Conservation (phyloP, 2,113 vertebrate genomes). For the Mobula birostris region DNA sequence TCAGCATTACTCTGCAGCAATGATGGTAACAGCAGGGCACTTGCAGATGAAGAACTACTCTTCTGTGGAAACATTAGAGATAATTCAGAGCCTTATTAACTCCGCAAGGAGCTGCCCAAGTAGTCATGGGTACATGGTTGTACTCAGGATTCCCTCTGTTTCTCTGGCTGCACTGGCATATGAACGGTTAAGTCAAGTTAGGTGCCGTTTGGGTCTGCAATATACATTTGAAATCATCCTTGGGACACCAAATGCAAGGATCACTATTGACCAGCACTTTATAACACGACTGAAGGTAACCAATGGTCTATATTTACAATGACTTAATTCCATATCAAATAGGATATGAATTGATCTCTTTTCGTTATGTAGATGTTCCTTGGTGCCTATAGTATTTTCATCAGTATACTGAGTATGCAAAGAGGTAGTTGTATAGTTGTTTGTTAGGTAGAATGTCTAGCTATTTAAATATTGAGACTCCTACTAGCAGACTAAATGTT, state of each 20-base stretch:
- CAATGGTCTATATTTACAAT: background rate
- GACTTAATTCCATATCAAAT: background rate
- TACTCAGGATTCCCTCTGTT: slow-evolving; percentile 83
- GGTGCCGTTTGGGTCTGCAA: slow-evolving; percentile 79
- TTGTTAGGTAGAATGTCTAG: too few relatives aligned
- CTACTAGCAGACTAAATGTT: too few relatives aligned
- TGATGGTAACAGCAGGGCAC: slow-evolving; percentile 80
- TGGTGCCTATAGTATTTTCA: too few relatives aligned
- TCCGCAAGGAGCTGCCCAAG: slow-evolving; percentile 73
- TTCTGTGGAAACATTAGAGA: slow-evolving; percentile 92
- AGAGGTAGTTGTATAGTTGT: too few relatives aligned
- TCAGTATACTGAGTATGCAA: too few relatives aligned
- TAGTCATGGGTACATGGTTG: slow-evolving; percentile 88
- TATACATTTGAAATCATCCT: slow-evolving; percentile 87
- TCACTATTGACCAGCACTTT: slow-evolving; percentile 77
- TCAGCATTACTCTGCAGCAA: slow-evolving; percentile 85
- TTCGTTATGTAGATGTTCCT: background rate
- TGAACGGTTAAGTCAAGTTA: slow-evolving; percentile 73
- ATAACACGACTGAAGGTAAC: slow-evolving; percentile 80
- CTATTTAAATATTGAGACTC: too few relatives aligned
- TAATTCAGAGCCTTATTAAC: slow-evolving; percentile 78
- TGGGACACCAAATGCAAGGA: slow-evolving; percentile 68
- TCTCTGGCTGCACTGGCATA: slow-evolving; percentile 81
- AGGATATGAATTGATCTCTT: background rate
- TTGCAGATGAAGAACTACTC: slow-evolving; percentile 85